Conservation (phyloP, 2,797 vertebrate species). For the Melanotaenia nigrans region DNA sequence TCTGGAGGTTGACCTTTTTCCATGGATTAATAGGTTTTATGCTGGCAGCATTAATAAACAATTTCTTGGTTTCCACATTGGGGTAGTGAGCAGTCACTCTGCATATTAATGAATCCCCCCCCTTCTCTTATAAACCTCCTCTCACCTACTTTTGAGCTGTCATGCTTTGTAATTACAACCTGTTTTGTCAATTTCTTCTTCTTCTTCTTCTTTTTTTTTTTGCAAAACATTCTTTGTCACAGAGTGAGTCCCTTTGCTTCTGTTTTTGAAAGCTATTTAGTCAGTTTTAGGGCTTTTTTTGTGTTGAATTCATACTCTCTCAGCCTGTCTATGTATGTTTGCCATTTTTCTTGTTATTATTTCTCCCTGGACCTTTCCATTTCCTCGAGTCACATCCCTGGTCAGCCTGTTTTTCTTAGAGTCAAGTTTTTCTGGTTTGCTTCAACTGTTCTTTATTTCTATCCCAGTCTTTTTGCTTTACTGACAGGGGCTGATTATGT, state of each 20-base stretch:
- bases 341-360: constrained; percentile 17
- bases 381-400: constrained; percentile 9
- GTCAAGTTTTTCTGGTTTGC: constrained; percentile 14
- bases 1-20: constrained; percentile 80
- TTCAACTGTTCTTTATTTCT: constrained; percentile 45
- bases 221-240: constrained; percentile 35
- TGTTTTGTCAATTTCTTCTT: not conserved
- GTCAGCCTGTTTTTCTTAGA: not conserved
- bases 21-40: constrained; percentile 81
- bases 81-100: constrained; percentile 61
- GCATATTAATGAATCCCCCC: constrained; percentile 67
- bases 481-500: constrained; percentile 74
- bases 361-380: constrained; percentile 12
- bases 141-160: constrained; percentile 60
- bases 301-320: constrained; percentile 39
- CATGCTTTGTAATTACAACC: constrained; percentile 31
- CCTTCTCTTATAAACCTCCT: constrained; percentile 5
- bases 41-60: constrained; percentile 81
- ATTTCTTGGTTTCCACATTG: constrained; percentile 72
- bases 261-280: constrained; percentile 37
- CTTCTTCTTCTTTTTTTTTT: not conserved
- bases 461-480: constrained; percentile 47
- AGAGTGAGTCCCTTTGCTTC: constrained; percentile 22
- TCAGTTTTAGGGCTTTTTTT: constrained; percentile 19
- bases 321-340: constrained; percentile 45